Evolutionary conservation across 2,888 invertebrate species (phyloP).

Genomic region (Cabera pusaria): DNA sequence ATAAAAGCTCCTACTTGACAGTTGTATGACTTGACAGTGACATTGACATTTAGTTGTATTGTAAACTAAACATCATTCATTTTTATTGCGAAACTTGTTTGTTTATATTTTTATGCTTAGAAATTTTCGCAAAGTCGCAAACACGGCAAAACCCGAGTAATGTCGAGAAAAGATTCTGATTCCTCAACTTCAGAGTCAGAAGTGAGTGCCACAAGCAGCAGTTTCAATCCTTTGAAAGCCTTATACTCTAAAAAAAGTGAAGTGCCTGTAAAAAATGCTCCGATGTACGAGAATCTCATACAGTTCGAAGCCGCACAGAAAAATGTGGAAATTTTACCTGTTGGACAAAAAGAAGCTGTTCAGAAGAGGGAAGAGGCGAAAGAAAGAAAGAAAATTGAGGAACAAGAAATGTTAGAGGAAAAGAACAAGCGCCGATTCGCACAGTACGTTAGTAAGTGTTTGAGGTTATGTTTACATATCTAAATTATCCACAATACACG

Average conservation of each 20-base stretch:
- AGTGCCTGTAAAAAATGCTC: slow-evolving; percentile 82
- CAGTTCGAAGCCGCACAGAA: slow-evolving; percentile 75
- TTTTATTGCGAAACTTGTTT: too few species aligned
- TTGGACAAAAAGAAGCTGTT: slow-evolving; percentile 53
- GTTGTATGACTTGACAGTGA: slow-evolving; percentile 10
- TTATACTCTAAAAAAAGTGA: slow-evolving; percentile 83
- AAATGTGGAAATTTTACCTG: slow-evolving; percentile 44
- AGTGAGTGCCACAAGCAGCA: slow-evolving; percentile 64
- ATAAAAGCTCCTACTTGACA: too few species aligned
- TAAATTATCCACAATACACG: background rate
- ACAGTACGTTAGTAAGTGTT: slow-evolving; percentile 61
- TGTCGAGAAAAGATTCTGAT: slow-evolving; percentile 58
- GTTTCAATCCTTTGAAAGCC: slow-evolving; percentile 88
- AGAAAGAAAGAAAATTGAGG: slow-evolving; percentile 43
- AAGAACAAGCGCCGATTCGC: slow-evolving; percentile 70
- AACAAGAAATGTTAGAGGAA: slow-evolving; percentile 52
- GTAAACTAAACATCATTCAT: too few species aligned
- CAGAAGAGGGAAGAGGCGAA: slow-evolving; percentile 62
- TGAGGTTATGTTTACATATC: slow-evolving; percentile 61
- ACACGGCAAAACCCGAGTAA: slow-evolving; percentile 32
- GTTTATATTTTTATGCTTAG: too few species aligned
- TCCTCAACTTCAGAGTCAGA: slow-evolving; percentile 72
- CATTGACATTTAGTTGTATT: slow-evolving; percentile 18
- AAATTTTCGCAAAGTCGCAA: too few species aligned
- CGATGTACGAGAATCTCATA: slow-evolving; percentile 86